Evolutionary conservation across 1,140 invertebrate genomes (phyloP), one percentile per base, ranked within the genome.

Genomic region (Drosophila murphyi): DNA sequence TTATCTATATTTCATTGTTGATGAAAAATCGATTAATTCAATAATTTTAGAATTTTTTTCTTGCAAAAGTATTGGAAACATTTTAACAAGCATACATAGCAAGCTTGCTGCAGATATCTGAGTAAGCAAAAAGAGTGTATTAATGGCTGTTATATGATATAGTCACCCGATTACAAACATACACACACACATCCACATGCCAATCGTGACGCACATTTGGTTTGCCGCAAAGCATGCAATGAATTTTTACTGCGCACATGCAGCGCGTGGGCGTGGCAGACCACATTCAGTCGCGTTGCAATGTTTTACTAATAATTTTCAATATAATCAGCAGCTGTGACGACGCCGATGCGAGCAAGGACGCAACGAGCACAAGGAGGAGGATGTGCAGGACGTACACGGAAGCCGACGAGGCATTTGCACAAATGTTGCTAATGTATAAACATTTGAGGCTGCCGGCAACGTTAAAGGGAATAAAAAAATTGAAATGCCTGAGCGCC

Each of bases 251-350:
- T 64, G 76, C 54, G 62, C 70, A 72, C 82, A 87, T 87, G 78
- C 82, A 82, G 82, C 48, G 64, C 45, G 29, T 64, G 41, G 61
- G 47, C 54, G 69, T 55, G 72, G 54, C 31, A 12, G 2, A 35
- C 51, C 31, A 28, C 35, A 55, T 43, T n/a, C 32, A 28, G 43
- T 51, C 47, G 41, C 76, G 62, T 45, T 82, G 82, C 82, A 86
- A 87, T 87, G 82, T 74, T 82, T 88, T 78, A 71, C 77, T 71
- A 88, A 88, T 88, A 88, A 88, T 88, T 88, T 88, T 80, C 83
- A 88, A 88, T 83, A 88, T 83, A 88, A 88, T 88, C 85, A 88
- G 77, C 83, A 88, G 80, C 80, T 88, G 83, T 74, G 83, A 80
- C 80, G 74, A 52, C 41, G 45, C 57, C 39, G 68, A 54, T 20